Evolutionary conservation across 2,888 invertebrate genomes (phyloP).

Genomic region (Anoplius nigerrimus): DNA sequence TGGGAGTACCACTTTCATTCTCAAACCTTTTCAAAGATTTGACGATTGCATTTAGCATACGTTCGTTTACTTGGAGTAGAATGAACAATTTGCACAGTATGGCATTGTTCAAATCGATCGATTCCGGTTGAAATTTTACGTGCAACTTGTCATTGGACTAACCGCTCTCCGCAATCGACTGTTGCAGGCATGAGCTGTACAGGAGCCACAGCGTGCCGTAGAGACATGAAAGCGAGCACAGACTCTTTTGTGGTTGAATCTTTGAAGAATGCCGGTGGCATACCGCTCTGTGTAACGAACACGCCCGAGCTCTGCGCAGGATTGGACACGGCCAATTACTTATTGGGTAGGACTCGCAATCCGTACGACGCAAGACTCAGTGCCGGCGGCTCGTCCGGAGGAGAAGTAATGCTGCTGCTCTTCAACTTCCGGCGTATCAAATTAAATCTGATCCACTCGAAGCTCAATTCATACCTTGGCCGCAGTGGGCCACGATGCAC

Average conservation of each 20-base stretch:
- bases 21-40: too few species aligned
- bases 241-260: conserved; percentile 77
- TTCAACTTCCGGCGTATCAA: too few species aligned
- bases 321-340: conserved; percentile 79
- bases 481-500: too few species aligned
- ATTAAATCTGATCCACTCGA: too few species aligned
- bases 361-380: conserved; percentile 79
- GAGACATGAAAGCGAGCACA: conserved; percentile 71
- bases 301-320: conserved; percentile 80
- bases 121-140: too few species aligned
- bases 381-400: conserved; percentile 81
- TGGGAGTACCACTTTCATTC: too few species aligned
- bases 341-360: conserved; percentile 80
- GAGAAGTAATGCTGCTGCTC: conserved; percentile 73
- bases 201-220: conserved; percentile 64
- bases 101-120: too few species aligned
- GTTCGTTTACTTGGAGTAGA: too few species aligned
- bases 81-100: too few species aligned
- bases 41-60: too few species aligned
- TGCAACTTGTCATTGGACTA: too few species aligned
- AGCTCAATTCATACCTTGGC: too few species aligned
- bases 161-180: background rate
- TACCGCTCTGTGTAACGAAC: conserved; percentile 80
- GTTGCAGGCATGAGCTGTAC: conserved; percentile 69
- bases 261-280: conserved; percentile 78